phyloP scores from a whole-genome alignment of 2,113 vertebrate genomes.

The Pangasianodon gigas region DNA sequence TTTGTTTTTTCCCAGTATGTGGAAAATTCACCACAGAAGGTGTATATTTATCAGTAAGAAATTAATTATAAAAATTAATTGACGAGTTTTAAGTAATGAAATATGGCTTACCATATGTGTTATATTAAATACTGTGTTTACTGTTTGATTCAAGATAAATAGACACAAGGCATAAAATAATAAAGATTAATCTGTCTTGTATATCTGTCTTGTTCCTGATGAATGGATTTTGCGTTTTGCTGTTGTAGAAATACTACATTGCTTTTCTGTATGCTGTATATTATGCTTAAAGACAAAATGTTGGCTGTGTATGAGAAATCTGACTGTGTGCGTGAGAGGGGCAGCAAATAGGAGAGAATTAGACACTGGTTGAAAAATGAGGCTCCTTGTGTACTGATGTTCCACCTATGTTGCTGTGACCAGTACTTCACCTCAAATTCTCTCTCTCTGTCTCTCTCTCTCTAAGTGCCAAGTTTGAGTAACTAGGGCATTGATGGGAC shows the following conservation, averaged over 20 bases:
- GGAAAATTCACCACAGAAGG: neutral
- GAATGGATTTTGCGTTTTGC: neutral
- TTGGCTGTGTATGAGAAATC: neutral
- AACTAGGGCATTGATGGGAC: conserved; percentile 32
- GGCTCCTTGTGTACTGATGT: conserved; percentile 39
- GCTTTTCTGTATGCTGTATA: neutral
- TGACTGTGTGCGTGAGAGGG: neutral
- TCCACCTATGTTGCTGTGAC: conserved; percentile 50
- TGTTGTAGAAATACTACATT: neutral
- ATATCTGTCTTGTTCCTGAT: neutral
- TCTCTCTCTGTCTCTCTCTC: conserved; percentile 22
- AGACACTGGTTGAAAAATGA: conserved; percentile 50
- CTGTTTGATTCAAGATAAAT: conserved; percentile 2
- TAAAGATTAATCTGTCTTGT: neutral
- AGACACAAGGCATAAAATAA: neutral
- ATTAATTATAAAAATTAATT: neutral
- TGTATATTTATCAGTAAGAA: neutral
- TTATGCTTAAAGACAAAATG: neutral
- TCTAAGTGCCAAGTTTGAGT: conserved; percentile 36
- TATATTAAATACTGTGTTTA: neutral
- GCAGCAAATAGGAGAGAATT: neutral
- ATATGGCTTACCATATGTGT: neutral
- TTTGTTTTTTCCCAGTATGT: neutral
- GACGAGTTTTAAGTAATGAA: neutral
- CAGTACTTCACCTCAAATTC: conserved; percentile 44